These are phyloP conservation scores for Agonopterix subpropinquella DNA, from an alignment of 2,888 invertebrate genomes.

Conservation along the genomic window DNA sequence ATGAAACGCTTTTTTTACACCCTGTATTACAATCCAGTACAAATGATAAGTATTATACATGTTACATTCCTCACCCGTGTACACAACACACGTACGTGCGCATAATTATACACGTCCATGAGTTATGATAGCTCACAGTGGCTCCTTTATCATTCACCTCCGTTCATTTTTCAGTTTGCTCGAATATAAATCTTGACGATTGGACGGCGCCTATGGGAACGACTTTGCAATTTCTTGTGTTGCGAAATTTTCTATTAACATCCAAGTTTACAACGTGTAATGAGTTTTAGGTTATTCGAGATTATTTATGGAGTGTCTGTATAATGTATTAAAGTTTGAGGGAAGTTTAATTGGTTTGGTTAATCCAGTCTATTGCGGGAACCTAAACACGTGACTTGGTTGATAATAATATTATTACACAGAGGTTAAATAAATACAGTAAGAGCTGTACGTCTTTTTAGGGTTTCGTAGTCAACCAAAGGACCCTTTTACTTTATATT, in stretches of 20 bases:
- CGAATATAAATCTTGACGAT: slow-evolving; percentile 39
- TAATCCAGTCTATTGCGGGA: background rate
- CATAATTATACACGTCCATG: slow-evolving; percentile 28
- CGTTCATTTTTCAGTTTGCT: slow-evolving; percentile 44
- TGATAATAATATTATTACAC: no score
- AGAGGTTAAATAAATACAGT: no score
- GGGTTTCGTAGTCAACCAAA: no score
- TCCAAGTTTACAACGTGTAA: slow-evolving; percentile 20
- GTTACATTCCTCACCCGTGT: background rate
- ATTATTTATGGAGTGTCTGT: slow-evolving; percentile 4
- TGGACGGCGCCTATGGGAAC: slow-evolving; percentile 31
- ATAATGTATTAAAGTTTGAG: slow-evolving; percentile 2
- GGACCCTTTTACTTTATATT: no score
- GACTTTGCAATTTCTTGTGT: slow-evolving; percentile 18
- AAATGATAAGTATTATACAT: no score
- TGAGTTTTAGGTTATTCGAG: slow-evolving; percentile 20
- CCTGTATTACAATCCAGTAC: no score
- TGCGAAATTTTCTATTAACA: slow-evolving; percentile 37
- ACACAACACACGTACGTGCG: slow-evolving; percentile 9
- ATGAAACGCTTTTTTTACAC: no score
- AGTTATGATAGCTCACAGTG: slow-evolving; percentile 31
- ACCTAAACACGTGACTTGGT: no score
- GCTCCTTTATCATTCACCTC: slow-evolving; percentile 40
- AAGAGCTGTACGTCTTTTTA: no score
- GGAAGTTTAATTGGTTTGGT: slow-evolving; percentile 5